phyloP scores from a whole-genome alignment of 2,888 invertebrate genomes.

The Blera fallax region DNA sequence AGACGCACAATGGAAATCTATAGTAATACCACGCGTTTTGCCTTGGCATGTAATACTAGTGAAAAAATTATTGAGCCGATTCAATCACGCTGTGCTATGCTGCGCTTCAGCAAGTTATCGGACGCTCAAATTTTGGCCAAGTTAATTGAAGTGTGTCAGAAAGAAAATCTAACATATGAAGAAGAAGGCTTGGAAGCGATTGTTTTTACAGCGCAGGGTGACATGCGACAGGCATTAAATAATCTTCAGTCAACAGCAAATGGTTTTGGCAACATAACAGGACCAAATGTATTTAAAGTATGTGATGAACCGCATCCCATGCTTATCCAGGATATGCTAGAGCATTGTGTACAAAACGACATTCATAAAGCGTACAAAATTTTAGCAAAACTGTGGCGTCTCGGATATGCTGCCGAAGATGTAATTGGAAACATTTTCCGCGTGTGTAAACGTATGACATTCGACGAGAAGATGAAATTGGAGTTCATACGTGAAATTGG shows the following conservation, averaged over 20 bases:
- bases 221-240: constrained; percentile 98
- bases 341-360: constrained; percentile 90
- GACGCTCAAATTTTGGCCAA: constrained; percentile 96
- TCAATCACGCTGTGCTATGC: constrained; percentile 98
- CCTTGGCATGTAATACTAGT: constrained; percentile 98
- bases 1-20: constrained; percentile 99
- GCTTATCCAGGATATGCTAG: constrained; percentile 94
- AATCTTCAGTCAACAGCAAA: constrained; percentile 97
- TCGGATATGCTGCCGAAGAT: constrained; percentile 98
- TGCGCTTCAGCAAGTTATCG: constrained; percentile 93
- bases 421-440: constrained; percentile 97
- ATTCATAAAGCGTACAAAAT: constrained; percentile 94
- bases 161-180: constrained; percentile 89
- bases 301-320: constrained; percentile 99
- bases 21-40: constrained; percentile 98
- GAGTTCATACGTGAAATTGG: constrained; percentile 96
- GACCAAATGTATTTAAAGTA: constrained; percentile 98
- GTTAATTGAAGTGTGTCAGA: constrained; percentile 88
- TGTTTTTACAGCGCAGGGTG: constrained; percentile 99
- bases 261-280: constrained; percentile 94
- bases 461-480: constrained; percentile 91
- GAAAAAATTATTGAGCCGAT: constrained; percentile 99
- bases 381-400: constrained; percentile 93
- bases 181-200: constrained; percentile 97
- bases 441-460: constrained; percentile 93